These are phyloP conservation scores for Agelastica alni DNA, from an alignment of 2,888 invertebrate genomes.

Conservation along the genomic window DNA sequence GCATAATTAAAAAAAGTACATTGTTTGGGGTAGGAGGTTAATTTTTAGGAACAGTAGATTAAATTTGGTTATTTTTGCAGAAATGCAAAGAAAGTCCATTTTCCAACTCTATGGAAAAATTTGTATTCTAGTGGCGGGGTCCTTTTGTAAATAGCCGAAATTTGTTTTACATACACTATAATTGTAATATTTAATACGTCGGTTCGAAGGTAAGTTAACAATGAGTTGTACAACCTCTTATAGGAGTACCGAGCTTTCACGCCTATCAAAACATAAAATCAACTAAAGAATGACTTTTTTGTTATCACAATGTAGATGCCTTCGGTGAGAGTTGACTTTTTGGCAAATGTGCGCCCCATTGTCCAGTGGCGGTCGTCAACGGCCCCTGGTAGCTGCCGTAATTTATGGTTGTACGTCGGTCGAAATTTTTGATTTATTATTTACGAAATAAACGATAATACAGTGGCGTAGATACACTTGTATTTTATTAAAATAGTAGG, in stretches of 20 bases:
- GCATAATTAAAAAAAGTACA: too few relatives aligned
- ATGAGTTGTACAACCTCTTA: constrained; percentile 20
- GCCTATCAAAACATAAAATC: constrained; percentile 46
- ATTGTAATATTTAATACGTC: too few relatives aligned
- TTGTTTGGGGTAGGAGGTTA: too few relatives aligned
- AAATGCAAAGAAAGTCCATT: too few relatives aligned
- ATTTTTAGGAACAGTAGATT: too few relatives aligned
- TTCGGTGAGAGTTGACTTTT: constrained; percentile 30
- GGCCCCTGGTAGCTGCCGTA: constrained; percentile 35
- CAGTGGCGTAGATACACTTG: constrained; percentile 16
- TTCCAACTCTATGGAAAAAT: too few relatives aligned
- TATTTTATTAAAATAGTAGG: too few relatives aligned
- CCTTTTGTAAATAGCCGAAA: too few relatives aligned
- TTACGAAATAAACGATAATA: constrained; percentile 1
- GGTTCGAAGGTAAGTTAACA: constrained; percentile 24
- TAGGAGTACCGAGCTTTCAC: constrained; percentile 45
- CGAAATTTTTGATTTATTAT: constrained; percentile 48
- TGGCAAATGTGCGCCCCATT: constrained; percentile 48
- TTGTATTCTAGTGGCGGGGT: too few relatives aligned
- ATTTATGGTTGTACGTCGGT: constrained; percentile 46
- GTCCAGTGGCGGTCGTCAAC: constrained; percentile 55
- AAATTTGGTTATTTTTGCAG: too few relatives aligned
- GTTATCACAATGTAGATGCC: constrained; percentile 30
- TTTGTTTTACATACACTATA: too few relatives aligned
- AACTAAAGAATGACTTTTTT: constrained; percentile 31